Evolutionary conservation across 1,140 invertebrate genomes (phyloP).

Genomic region (Calosoma granatense): DNA sequence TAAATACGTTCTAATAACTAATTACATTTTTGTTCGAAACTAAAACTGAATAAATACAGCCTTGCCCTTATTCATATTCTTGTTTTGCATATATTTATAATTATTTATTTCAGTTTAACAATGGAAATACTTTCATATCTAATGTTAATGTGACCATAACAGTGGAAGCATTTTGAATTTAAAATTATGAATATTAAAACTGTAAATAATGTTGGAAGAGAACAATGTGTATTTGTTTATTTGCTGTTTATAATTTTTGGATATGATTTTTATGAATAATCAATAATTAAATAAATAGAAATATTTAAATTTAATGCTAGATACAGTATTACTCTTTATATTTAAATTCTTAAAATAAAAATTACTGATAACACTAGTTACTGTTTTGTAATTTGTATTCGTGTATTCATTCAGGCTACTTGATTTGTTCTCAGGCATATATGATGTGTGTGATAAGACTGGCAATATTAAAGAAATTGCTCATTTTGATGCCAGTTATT

Average conservation of each 20-base stretch:
- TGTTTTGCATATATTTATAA: no score
- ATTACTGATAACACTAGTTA: background rate
- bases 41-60: background rate
- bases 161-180: no score
- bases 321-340: background rate
- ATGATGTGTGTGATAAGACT: conserved; percentile 26
- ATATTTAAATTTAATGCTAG: background rate
- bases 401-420: background rate
- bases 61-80: no score
- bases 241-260: background rate
- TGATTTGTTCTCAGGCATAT: background rate
- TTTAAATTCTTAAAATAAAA: background rate
- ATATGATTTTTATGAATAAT: background rate
- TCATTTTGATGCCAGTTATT: conserved; percentile 35
- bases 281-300: background rate
- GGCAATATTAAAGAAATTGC: conserved; percentile 34
- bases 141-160: no score
- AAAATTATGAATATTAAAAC: no score
- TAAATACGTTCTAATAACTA: background rate
- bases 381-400: background rate
- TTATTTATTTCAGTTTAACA: no score
- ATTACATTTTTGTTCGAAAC: background rate
- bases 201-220: no score
- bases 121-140: no score
- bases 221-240: no score